Conservation (phyloP, 2,888 invertebrate genomes). For the Anodontia alba region DNA sequence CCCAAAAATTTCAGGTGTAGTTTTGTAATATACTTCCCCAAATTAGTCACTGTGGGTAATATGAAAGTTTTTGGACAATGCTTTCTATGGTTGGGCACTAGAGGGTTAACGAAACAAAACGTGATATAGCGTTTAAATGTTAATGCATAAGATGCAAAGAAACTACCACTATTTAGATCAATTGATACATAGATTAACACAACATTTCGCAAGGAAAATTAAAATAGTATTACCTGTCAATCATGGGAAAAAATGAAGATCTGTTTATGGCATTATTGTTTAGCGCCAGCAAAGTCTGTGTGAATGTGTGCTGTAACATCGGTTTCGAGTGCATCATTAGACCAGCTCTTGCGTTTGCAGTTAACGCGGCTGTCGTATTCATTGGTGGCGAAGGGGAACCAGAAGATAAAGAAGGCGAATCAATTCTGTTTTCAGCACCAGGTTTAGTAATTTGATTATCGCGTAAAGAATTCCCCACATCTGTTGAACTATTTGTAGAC, state of each 20-base stretch:
- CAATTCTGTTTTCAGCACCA: conserved; percentile 36
- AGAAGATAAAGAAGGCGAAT: conserved; percentile 36
- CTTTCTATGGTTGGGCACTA: too few relatives aligned
- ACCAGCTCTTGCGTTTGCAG: conserved; percentile 48
- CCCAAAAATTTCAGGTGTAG: too few relatives aligned
- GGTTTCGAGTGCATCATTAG: conserved; percentile 60
- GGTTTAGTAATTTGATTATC: neutral
- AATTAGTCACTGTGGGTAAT: too few relatives aligned
- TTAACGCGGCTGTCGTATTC: conserved; percentile 53
- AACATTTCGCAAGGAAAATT: too few relatives aligned
- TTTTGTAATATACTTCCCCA: too few relatives aligned
- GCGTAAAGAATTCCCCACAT: neutral
- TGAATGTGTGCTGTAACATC: conserved; percentile 72
- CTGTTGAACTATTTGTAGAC: neutral
- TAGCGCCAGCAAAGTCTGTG: conserved; percentile 75
- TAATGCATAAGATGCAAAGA: too few relatives aligned
- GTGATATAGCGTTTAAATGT: too few relatives aligned
- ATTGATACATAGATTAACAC: too few relatives aligned
- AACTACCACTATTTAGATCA: too few relatives aligned
- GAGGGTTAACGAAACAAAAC: too few relatives aligned
- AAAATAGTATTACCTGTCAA: conserved; percentile 80
- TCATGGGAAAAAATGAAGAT: conserved; percentile 73
- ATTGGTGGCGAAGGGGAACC: conserved; percentile 59
- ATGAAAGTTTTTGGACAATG: too few relatives aligned
- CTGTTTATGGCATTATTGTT: conserved; percentile 73